Percentiles rank a stretch among this genome's conserved stretches.
Evolutionary conservation across 2,888 invertebrate genomes (phyloP).

Genomic region (Pristionchus japonicus): DNA sequence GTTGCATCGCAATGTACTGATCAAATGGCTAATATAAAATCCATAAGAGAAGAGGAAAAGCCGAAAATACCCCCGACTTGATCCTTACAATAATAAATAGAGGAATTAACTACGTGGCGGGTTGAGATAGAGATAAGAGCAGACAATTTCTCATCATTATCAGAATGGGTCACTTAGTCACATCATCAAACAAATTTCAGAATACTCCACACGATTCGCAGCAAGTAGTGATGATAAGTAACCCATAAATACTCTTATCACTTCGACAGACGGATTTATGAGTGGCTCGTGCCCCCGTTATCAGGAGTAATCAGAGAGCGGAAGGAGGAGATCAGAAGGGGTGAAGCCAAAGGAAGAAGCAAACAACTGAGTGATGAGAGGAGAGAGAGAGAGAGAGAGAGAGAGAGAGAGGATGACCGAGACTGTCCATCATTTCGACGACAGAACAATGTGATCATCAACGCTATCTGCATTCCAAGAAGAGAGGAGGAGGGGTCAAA

Average conservation of each 20-base stretch:
- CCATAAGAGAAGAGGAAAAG: neutral
- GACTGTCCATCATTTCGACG: neutral
- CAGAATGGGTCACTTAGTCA: neutral
- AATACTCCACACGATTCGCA: no score
- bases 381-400: no score
- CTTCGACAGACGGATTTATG: neutral
- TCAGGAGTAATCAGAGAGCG: slow-evolving; percentile 22
- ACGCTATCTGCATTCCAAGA: neutral
- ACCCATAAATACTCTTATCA: neutral
- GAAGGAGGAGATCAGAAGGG: neutral
- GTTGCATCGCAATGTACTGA: neutral
- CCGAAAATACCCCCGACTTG: neutral
- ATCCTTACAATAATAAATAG: neutral
- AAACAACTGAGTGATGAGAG: neutral
- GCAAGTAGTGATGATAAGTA: no score
- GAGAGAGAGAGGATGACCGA: neutral
- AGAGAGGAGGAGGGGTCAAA: neutral
- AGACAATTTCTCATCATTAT: neutral
- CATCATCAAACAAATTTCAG: no score
- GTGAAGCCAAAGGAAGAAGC: neutral
- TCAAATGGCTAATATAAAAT: no score
- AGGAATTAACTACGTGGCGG: neutral
- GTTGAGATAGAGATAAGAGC: neutral
- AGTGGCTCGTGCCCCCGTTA: neutral
- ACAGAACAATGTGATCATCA: neutral